Percentiles rank a stretch among this genome's conserved stretches.
phyloP scores from a whole-genome alignment of 92 coral and sea anemone species.

The Epizoanthus stellaris region DNA sequence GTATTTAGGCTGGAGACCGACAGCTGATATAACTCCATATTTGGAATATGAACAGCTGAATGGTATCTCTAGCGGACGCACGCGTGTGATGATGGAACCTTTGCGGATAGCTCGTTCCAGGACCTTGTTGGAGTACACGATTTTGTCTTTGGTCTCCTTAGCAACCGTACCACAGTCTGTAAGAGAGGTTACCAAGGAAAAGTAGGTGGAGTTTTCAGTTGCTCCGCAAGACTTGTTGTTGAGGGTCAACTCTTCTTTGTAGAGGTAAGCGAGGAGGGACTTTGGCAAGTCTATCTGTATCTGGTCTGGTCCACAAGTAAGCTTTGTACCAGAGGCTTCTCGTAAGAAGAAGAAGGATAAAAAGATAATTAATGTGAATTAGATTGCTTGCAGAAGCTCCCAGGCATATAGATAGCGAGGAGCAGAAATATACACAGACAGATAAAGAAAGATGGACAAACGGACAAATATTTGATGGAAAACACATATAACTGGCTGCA shows the following conservation, averaged over 20 bases:
- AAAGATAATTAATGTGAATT: too few relatives aligned
- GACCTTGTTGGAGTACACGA: slow-evolving; percentile 65
- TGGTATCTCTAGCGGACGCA: slow-evolving; percentile 52
- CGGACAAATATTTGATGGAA: too few relatives aligned
- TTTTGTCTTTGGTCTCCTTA: slow-evolving; percentile 21
- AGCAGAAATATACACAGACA: too few relatives aligned
- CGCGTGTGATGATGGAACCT: slow-evolving; percentile 50
- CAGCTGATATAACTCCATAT: slow-evolving; percentile 48
- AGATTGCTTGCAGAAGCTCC: too few relatives aligned
- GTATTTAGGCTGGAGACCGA: slow-evolving; percentile 50
- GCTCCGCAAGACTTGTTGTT: slow-evolving; percentile 49
- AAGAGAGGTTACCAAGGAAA: slow-evolving; percentile 48
- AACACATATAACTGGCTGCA: too few relatives aligned
- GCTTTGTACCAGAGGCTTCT: slow-evolving; percentile 44
- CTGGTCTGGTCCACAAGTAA: slow-evolving; percentile 46
- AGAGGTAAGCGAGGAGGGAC: slow-evolving; percentile 35
- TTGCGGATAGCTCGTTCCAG: slow-evolving; percentile 22
- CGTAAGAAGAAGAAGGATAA: neutral
- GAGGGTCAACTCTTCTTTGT: slow-evolving; percentile 48
- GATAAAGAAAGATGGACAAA: too few relatives aligned
- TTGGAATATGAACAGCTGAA: slow-evolving; percentile 55
- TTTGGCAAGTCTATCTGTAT: slow-evolving; percentile 62
- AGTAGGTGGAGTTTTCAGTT: slow-evolving; percentile 59
- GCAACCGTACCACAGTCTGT: slow-evolving; percentile 55
- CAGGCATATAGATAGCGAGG: too few relatives aligned